These are phyloP conservation scores for Myripristis murdjan DNA, from an alignment of 2,797 vertebrate species.

Conservation along the genomic window DNA sequence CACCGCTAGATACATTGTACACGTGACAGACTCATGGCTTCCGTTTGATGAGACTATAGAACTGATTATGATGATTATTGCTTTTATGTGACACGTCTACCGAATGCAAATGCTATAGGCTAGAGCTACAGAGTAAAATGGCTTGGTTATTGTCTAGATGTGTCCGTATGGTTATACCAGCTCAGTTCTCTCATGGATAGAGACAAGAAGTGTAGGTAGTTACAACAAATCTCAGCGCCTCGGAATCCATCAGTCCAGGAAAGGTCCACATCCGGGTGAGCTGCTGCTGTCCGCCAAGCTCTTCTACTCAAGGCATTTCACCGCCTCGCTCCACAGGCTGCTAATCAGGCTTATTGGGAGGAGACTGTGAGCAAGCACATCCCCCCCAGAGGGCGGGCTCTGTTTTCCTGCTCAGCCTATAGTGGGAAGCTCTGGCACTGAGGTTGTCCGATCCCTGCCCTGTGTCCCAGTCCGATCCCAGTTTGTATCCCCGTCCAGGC, in stretches of 20 bases:
- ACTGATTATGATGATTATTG: slow-evolving; percentile 80
- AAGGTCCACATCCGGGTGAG: slow-evolving; percentile 49
- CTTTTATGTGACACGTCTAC: slow-evolving; percentile 76
- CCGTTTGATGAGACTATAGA: slow-evolving; percentile 58
- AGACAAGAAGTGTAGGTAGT: slow-evolving; percentile 69
- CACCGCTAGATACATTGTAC: slow-evolving; percentile 57
- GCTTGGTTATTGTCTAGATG: slow-evolving; percentile 67
- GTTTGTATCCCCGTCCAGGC: slow-evolving; percentile 48
- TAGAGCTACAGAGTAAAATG: slow-evolving; percentile 73
- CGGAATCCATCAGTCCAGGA: slow-evolving; percentile 59
- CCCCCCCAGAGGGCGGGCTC: slow-evolving; percentile 25
- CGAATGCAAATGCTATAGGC: slow-evolving; percentile 74
- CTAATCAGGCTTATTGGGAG: slow-evolving; percentile 30
- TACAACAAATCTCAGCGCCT: slow-evolving; percentile 60
- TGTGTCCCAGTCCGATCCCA: slow-evolving; percentile 44
- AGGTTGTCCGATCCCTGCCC: slow-evolving; percentile 49
- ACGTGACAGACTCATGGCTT: slow-evolving; percentile 61
- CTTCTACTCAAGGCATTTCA: slow-evolving; percentile 42
- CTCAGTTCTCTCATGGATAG: slow-evolving; percentile 51
- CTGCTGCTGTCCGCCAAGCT: slow-evolving; percentile 52
- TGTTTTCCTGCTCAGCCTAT: slow-evolving; percentile 26
- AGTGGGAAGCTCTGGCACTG: slow-evolving; percentile 50
- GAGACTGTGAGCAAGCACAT: slow-evolving; percentile 48
- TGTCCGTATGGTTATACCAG: slow-evolving; percentile 40
- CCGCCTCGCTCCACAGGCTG: slow-evolving; percentile 33